Evolutionary conservation across 2,797 vertebrate genomes (phyloP), one percentile per base, ranked within the genome.

Genomic region (Phataginus tetradactyla): DNA sequence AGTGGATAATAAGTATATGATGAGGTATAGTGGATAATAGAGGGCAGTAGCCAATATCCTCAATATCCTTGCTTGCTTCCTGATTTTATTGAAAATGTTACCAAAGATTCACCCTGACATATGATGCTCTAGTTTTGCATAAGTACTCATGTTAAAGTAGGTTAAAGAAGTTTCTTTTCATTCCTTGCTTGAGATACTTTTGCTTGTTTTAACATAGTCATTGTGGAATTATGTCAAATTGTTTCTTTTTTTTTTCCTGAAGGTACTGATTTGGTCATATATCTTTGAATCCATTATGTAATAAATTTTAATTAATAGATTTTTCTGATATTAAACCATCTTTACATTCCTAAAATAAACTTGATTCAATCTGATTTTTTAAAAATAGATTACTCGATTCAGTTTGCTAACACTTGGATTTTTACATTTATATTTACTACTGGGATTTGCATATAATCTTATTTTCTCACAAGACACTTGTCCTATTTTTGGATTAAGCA

Each of bases 41-140:
- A 37, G 4, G 29, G 8, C 27, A 32, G 29, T 23, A 85, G 10
- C 14, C 20, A 74, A 21, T 18, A 72, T 68, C 25, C 45, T 74
- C 25, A 74, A 21, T 18, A 72, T 68, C 25, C 45, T 74, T 74
- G 57, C 20, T 89, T 78, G 61, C 32, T 61, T 85, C 84, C 13
- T 68, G 55, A 92, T 78, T 81, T 85, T 66, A 53, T 21, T 80
- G 72, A 39, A 94, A 92, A 85, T 64, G 37, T 37, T 72, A 74
- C 21, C 27, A 64, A 53, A 79, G n/a, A 32, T 49, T 72, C 5
- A 80, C 27, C 14, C 74, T 37, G 72, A 25, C 34, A 9, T 72
- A 42, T 29, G 71, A 61, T 32, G 29, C 20, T 42, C 8, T 59
- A 61, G 4, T 39, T 93, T 87, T 78, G 83, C 63, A 53, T 25